Evolutionary conservation across 2,888 invertebrate genomes (phyloP), one percentile per base, ranked within the genome.

Genomic region (Cerceris ruficornis): DNA sequence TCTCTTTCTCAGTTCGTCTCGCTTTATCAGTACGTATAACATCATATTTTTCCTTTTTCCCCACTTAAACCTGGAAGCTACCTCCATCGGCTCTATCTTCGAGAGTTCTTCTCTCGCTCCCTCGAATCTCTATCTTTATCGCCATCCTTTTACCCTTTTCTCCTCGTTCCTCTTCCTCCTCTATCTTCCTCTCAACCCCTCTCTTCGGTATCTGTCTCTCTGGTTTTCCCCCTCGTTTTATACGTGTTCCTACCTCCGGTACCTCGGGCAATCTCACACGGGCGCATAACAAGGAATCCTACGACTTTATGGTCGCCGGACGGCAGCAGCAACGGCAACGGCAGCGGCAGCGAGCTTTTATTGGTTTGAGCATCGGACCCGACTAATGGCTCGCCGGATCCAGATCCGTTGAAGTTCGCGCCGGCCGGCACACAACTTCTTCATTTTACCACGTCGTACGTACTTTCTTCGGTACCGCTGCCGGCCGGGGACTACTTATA

Each of bases 241-340:
- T 50, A 17, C 41, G 39, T 55, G 15, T 28, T 39, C 61, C 43
- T 67, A 50, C 61, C 50, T 13, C 59, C 39, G 66, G 17, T 68
- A 28, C 59, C 55, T 43, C 59, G 49, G 50, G 75, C 62, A 49
- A 70, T 69, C 73, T 72, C 75, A 64, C 77, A 64, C 75, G 81
- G 75, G 52, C 82, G 81, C 82, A 86, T 88, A 89, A 88, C 87
- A 86, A 90, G 89, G 87, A 89, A 89, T 89, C 86, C 84, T 84
- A 81, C 82, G 88, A 89, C 84, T 90, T 90, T 90, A 90, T 86
- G 88, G 87, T 74, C 83, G 83, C 73, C 52, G 83, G 78, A 86
- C 86, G 79, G 82, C 81, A 78, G 69, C 73, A 68, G 79, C 82
- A 28, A 28, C 28, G 28, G 28, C 28, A 28, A 86, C 86, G 79